phyloP scores from a whole-genome alignment of 2,113 vertebrate species.

The Megaceryle maxima region DNA sequence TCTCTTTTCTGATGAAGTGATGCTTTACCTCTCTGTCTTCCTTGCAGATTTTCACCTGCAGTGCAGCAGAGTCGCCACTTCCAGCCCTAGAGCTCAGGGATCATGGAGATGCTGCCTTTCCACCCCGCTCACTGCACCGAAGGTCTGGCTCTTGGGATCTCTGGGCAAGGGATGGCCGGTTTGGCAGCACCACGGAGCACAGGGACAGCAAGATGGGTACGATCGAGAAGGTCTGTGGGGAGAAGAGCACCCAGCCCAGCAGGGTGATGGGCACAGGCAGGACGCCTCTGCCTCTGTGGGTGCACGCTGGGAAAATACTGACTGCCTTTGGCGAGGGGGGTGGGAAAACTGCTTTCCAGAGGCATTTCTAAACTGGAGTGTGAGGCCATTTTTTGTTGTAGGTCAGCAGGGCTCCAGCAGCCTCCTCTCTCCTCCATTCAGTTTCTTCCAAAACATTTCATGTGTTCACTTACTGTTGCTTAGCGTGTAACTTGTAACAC shows the following conservation, averaged over 20 bases:
- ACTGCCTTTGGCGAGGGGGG: not conserved
- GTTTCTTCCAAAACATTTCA: not conserved
- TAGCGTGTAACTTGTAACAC: fast-evolving
- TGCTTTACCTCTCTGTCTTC: not conserved
- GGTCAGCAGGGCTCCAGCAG: not conserved
- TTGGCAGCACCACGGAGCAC: fast-evolving
- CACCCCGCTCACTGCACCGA: fast-evolving
- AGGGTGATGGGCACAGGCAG: not conserved
- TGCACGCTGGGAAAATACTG: fast-evolving
- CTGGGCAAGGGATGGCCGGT: fast-evolving
- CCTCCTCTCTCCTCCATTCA: not conserved
- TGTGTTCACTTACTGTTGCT: not conserved
- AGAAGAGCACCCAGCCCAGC: not conserved
- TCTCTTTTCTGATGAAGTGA: not conserved
- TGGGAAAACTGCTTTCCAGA: not conserved
- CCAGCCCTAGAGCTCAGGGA: not conserved
- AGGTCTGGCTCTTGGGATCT: not conserved
- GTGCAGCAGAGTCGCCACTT: not conserved
- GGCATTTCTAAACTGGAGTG: not conserved
- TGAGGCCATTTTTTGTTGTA: not conserved
- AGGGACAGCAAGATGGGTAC: fast-evolving
- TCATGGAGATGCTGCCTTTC: not conserved
- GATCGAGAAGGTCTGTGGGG: not conserved
- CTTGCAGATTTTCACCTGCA: not conserved
- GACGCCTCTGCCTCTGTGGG: not conserved